phyloP scores from a whole-genome alignment of 1,140 invertebrate genomes.

The Andricus grossulariae region DNA sequence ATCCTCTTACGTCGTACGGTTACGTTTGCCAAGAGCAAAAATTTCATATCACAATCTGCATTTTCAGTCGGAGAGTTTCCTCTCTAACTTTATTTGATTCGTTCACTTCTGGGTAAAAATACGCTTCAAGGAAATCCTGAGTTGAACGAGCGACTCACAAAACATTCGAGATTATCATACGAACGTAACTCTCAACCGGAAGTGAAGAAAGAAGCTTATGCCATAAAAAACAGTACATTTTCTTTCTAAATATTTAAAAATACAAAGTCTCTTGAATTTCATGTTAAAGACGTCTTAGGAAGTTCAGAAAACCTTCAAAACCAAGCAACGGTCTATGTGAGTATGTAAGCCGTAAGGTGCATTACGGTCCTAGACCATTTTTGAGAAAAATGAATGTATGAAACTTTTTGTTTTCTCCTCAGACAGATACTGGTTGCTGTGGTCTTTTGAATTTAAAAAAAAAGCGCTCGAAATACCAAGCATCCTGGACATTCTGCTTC shows the following conservation, averaged over 20 bases:
- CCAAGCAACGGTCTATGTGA: too few relatives aligned
- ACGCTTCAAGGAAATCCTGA: slow-evolving; percentile 1
- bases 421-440: slow-evolving; percentile 15
- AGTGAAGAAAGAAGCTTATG: not conserved
- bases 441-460: slow-evolving; percentile 4
- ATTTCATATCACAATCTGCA: slow-evolving; percentile 7
- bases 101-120: slow-evolving; percentile 26
- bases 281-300: too few relatives aligned
- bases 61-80: slow-evolving; percentile 2
- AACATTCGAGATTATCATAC: slow-evolving; percentile 10
- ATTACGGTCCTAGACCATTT: not conserved
- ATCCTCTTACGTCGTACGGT: not conserved
- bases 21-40: not conserved
- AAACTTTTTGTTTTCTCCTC: not conserved
- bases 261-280: too few relatives aligned
- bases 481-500: too few relatives aligned
- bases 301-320: too few relatives aligned
- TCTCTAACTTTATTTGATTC: slow-evolving; percentile 6
- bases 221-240: too few relatives aligned
- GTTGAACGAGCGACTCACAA: slow-evolving; percentile 18
- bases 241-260: too few relatives aligned
- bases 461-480: not conserved
- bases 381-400: slow-evolving; percentile 13
- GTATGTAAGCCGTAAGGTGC: not conserved
- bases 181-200: not conserved